These are phyloP conservation scores for Collichthys lucidus DNA, from an alignment of 2,113 vertebrate genomes.

Conservation along the genomic window DNA sequence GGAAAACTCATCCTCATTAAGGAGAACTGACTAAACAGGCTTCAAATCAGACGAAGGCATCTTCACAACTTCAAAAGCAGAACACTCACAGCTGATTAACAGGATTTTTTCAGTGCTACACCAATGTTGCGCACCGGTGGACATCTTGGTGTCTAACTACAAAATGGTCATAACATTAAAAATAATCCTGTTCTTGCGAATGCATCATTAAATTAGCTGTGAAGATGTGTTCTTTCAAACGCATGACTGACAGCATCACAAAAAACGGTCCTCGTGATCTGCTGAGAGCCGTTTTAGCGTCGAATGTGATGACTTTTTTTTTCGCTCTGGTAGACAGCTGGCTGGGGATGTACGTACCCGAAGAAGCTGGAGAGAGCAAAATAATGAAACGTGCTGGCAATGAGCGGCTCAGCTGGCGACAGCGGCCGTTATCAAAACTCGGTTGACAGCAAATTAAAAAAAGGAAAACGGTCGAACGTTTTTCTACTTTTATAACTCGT, in stretches of 20 bases:
- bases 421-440: constrained; percentile 31
- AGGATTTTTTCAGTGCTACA: background rate
- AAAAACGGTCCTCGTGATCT: constrained; percentile 14
- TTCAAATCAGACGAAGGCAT: constrained; percentile 7
- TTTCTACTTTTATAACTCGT: background rate
- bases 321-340: constrained; percentile 39
- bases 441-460: constrained; percentile 29
- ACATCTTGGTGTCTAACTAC: background rate
- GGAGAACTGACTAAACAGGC: constrained; percentile 21
- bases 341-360: constrained; percentile 35
- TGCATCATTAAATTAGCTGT: constrained; percentile 27
- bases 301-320: constrained; percentile 7
- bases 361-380: constrained; percentile 25
- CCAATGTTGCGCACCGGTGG: background rate
- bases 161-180: background rate
- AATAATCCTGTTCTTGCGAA: constrained; percentile 18
- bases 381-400: constrained; percentile 58
- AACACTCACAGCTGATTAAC: background rate
- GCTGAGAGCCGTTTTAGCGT: constrained; percentile 13
- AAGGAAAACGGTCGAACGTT: background rate
- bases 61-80: constrained; percentile 1
- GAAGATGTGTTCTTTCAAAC: constrained; percentile 18
- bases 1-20: constrained; percentile 8
- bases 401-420: constrained; percentile 37
- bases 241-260: constrained; percentile 21